A percentile compares a stretch with the other conserved stretches of the same genome.
Conservation (phyloP, 2,113 vertebrate genomes). For the Paratilapia polleni region DNA sequence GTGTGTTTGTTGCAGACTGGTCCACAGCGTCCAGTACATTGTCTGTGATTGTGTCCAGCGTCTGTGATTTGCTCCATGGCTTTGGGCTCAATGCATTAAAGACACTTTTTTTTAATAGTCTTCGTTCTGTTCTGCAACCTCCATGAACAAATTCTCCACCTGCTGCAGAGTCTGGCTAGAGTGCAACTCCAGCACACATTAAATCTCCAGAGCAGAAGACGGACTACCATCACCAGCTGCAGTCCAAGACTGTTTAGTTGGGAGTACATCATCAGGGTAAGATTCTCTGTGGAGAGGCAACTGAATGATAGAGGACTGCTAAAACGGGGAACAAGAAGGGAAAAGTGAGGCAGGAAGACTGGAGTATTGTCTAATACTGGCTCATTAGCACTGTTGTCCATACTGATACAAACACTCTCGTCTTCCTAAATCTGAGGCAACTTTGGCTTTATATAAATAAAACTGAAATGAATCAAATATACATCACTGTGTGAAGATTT, state of each 20-base stretch:
- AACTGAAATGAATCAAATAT: neutral
- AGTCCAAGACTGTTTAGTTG: too few relatives aligned
- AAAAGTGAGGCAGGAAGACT: neutral
- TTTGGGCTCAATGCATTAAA: slow-evolving; percentile 54
- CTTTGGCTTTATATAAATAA: too few relatives aligned
- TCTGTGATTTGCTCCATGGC: slow-evolving; percentile 68
- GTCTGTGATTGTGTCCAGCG: too few relatives aligned
- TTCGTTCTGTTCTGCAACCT: neutral
- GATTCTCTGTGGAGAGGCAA: neutral
- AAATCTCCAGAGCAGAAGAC: neutral
- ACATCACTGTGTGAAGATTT: too few relatives aligned
- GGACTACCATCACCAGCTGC: too few relatives aligned
- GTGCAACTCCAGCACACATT: neutral
- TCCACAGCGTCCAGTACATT: neutral
- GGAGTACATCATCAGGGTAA: neutral
- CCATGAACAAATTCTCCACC: neutral
- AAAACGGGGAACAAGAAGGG: neutral
- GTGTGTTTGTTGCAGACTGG: neutral
- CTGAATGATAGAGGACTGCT: neutral
- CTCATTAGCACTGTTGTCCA: neutral
- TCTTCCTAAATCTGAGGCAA: too few relatives aligned
- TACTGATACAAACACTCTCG: neutral
- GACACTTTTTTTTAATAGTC: slow-evolving; percentile 41
- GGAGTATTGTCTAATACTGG: neutral
- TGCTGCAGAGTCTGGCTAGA: neutral